Base-by-base conservation (phyloP, 2,888 invertebrate species). In the Lasioglossum calceatum region DNA sequence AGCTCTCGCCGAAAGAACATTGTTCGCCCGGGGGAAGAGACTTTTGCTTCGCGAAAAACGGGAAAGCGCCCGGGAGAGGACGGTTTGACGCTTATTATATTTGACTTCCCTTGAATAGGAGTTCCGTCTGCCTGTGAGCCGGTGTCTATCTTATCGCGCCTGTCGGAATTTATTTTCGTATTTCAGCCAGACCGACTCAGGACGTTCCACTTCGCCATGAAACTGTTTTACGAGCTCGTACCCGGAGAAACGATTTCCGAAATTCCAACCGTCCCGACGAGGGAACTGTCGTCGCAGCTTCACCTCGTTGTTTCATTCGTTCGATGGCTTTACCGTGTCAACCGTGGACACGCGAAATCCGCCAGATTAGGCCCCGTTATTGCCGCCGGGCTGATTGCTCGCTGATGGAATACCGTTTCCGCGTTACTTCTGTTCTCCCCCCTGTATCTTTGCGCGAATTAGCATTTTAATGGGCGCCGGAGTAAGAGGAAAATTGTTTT, bases 31-130 rank as follows among this genome's bases (percentile, higher is more conserved):
- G 32, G 32, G 32, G 23, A 36, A 44, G n/a, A 74, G 47, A 58
- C 58, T 58, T 58, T 58, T n/a, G 58, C 58, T 47, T 36, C 67
- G 27, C 78, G 47, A 39, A 70, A 82, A 71, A 77, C 73, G 71
- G 16, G 74, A 78, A 78, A 71, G 61, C 78, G 84, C 7, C n/a
- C 58, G n/a, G n/a, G 58, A 27, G 32, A 36, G 70, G 70, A 64
- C 71, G 75, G 58, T 79, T 75, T 76, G 79, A 77, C 58, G 85
- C 67, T 77, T 80, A 84, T 85, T 85, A 71, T 84, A 84, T 77
- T 77, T 32, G 80, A 84, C 73, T 84, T 85, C 23, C 47, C 27
- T 8, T 42, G 85, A 79, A 77, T 61, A 67, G 67, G 32, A 77
- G 32, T 39, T 70, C 54, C 47, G 72, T 42, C 71, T 67, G 71